Conservation (phyloP, 2,888 invertebrate species). For the Meganola albula region DNA sequence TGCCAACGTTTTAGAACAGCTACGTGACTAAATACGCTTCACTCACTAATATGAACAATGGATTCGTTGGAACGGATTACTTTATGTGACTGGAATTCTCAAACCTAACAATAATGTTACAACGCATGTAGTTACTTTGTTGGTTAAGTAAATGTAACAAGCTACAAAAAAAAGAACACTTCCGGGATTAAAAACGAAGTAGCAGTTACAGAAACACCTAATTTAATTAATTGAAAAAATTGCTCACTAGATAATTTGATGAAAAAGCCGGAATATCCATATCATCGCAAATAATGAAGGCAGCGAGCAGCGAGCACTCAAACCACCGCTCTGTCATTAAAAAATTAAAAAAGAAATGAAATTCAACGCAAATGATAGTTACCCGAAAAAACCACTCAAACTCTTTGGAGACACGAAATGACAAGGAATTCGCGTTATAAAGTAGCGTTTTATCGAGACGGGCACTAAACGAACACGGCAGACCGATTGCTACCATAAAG, state of each 20-base stretch:
- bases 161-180: slow-evolving; percentile 24
- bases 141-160: slow-evolving; percentile 34
- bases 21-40: slow-evolving; percentile 55
- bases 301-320: slow-evolving; percentile 43
- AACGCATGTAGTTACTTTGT: slow-evolving; percentile 34
- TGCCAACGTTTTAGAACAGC: slow-evolving; percentile 37
- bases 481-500: slow-evolving; percentile 71
- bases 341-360: slow-evolving; percentile 44
- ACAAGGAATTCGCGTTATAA: slow-evolving; percentile 59
- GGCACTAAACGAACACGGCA: slow-evolving; percentile 55
- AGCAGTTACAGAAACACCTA: slow-evolving; percentile 32
- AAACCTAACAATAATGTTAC: slow-evolving; percentile 38
- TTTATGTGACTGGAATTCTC: slow-evolving; percentile 35
- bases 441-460: slow-evolving; percentile 55
- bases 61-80: slow-evolving; percentile 44
- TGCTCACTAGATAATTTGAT: slow-evolving; percentile 40
- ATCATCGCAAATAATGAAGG: slow-evolving; percentile 73
- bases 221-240: slow-evolving; percentile 45
- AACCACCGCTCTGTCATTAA: slow-evolving; percentile 59
- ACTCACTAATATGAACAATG: slow-evolving; percentile 54
- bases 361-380: slow-evolving; percentile 36
- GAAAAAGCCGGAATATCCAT: slow-evolving; percentile 53
- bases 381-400: slow-evolving; percentile 37
- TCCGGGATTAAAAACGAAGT: slow-evolving; percentile 33
- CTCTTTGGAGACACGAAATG: slow-evolving; percentile 50